Percentiles rank a stretch among this genome's conserved stretches.
These are phyloP conservation scores for Drosophila melanogaster DNA, from an alignment of 1,140 invertebrate species.

Conservation along the genomic window Release_6_plus_ISO1_MT NT_033779.5:19370001-19370500, in stretches of 20 bases:
- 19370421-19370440: conserved; percentile 8
- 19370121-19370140: conserved; percentile 68
- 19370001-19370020: conserved; percentile 73
- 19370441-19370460: not conserved
- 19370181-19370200: conserved; percentile 82
- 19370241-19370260: conserved; percentile 48
- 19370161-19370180: conserved; percentile 67
- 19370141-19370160: conserved; percentile 1
- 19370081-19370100: conserved; percentile 57
- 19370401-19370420: not conserved
- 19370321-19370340: conserved; percentile 64
- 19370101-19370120: conserved; percentile 80
- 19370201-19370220: conserved; percentile 80
- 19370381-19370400: not conserved
- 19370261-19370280: conserved; percentile 1
- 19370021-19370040: not conserved
- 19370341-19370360: conserved; percentile 46
- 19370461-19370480: conserved; percentile 41
- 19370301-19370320: conserved; percentile 48
- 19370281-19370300: conserved; percentile 23
- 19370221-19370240: conserved; percentile 60
- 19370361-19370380: conserved; percentile 44
- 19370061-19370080: not conserved
- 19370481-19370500: conserved; percentile 53
- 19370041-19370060: not conserved